Conservation (phyloP, 2,797 vertebrate species). For the Malacoraja senta region DNA sequence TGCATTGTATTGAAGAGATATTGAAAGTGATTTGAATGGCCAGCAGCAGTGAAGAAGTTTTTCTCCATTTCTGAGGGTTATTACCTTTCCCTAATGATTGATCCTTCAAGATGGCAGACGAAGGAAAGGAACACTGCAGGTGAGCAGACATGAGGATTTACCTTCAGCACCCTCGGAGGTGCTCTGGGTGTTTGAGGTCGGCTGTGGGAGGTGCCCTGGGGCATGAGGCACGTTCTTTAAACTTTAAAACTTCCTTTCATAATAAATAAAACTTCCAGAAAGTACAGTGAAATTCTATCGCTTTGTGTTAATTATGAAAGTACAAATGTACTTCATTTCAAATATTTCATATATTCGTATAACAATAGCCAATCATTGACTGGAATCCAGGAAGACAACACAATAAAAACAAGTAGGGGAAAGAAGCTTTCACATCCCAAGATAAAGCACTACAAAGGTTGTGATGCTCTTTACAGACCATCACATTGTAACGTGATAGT, state of each 20-base stretch:
- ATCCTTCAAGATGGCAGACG: too few species aligned
- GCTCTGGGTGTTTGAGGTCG: too few species aligned
- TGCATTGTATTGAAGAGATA: not conserved
- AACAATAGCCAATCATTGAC: not conserved
- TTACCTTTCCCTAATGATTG: not conserved
- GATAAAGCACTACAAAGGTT: not conserved
- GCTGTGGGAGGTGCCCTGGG: too few species aligned
- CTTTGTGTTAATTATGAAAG: not conserved
- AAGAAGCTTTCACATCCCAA: too few species aligned
- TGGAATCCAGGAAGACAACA: not conserved
- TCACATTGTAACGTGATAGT: not conserved
- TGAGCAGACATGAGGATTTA: too few species aligned
- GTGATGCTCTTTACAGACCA: not conserved
- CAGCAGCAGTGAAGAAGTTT: not conserved
- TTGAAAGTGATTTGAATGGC: not conserved
- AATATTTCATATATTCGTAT: not conserved
- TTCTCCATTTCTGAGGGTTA: not conserved
- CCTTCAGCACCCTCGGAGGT: too few species aligned
- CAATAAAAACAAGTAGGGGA: not conserved
- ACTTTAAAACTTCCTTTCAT: not conserved
- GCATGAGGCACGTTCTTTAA: not conserved
- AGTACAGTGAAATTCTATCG: not conserved
- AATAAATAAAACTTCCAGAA: not conserved
- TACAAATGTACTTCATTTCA: not conserved
- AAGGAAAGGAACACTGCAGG: too few species aligned